Conservation (phyloP, 1,140 invertebrate species). For the Leguminivora glycinivorella region DNA sequence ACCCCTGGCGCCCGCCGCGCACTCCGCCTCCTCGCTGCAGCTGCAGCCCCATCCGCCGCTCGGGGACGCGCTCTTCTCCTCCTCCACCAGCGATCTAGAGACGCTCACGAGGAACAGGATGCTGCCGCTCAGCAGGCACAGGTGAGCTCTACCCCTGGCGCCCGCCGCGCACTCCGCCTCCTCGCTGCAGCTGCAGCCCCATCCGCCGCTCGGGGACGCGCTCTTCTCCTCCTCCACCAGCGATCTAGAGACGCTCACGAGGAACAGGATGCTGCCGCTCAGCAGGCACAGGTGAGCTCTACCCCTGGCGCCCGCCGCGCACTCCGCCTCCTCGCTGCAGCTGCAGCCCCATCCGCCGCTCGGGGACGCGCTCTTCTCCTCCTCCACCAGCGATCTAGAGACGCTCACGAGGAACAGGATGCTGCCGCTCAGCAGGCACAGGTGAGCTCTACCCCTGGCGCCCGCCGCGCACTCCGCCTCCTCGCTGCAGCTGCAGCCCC, state of each 20-base stretch:
- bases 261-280: neutral
- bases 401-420: neutral
- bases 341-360: neutral
- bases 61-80: neutral
- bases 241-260: neutral
- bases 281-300: constrained; percentile 19
- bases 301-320: too few species aligned
- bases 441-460: too few species aligned
- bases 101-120: neutral
- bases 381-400: constrained; percentile 10
- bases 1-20: too few species aligned
- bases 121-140: constrained; percentile 7
- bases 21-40: constrained; percentile 21
- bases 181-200: neutral
- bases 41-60: neutral
- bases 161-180: constrained; percentile 29
- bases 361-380: neutral
- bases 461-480: constrained; percentile 29
- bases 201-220: neutral
- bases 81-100: constrained; percentile 10
- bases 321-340: constrained; percentile 21
- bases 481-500: neutral
- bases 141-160: too few species aligned
- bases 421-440: constrained; percentile 7
- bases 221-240: neutral